These are phyloP conservation scores for Lutraria rhynchaena DNA, from an alignment of 1,140 invertebrate species.

Conservation along the genomic window DNA sequence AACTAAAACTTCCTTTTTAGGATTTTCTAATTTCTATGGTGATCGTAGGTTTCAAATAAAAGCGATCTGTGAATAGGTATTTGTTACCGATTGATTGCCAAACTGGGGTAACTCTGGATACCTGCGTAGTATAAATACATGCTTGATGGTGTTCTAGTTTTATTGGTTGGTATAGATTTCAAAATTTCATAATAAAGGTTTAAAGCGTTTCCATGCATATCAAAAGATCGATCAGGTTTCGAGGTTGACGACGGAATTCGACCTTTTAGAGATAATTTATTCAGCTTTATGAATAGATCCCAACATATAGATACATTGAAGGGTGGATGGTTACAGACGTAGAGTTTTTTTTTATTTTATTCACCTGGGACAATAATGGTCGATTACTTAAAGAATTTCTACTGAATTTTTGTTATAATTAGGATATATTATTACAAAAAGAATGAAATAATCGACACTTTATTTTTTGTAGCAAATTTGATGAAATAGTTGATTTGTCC, in stretches of 20 bases:
- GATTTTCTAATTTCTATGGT: conserved; percentile 51
- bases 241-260: conserved; percentile 56
- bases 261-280: conserved; percentile 51
- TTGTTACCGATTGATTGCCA: background rate
- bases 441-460: too few relatives aligned
- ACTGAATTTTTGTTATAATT: too few relatives aligned
- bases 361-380: too few relatives aligned
- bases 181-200: conserved; percentile 59
- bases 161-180: conserved; percentile 53
- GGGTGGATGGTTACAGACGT: conserved; percentile 7
- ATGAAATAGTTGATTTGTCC: too few relatives aligned
- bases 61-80: conserved; percentile 18
- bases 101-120: background rate
- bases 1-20: conserved; percentile 45
- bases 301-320: conserved; percentile 27
- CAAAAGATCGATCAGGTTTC: conserved; percentile 61
- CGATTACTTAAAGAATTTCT: too few relatives aligned
- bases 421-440: too few relatives aligned
- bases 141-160: background rate
- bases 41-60: conserved; percentile 25
- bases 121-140: background rate
- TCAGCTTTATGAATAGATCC: conserved; percentile 8
- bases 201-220: conserved; percentile 60
- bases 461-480: too few relatives aligned
- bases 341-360: too few relatives aligned